Base-by-base conservation (phyloP, 2,797 vertebrate species). In the Lithobates pipiens region DNA sequence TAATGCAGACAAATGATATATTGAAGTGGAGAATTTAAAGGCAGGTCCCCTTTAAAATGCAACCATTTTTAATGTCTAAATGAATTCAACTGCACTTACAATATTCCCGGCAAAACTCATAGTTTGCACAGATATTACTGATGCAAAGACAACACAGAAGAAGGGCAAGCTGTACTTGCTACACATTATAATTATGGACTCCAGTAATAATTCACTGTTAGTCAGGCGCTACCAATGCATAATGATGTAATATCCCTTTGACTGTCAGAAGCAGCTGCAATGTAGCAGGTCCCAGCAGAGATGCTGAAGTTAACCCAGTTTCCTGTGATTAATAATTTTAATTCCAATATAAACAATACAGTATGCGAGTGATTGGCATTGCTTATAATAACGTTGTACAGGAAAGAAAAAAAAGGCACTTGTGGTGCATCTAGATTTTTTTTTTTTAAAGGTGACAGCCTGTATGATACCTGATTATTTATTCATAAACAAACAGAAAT, bases 291-390 rank as follows among this genome's bases (percentile, higher is more conserved):
- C 75, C 75, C 75, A 46, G 9, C 16, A 42, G 76, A 73, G 39
- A 46, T 18, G 42, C 73, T 21, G 44, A 65, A 32, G 71, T 67
- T 75, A 79, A 85, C 54, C n/a, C 27, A 74, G 70, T 50, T 80
- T 78, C 21, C 57, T 34, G 39, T 65, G 42, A 74, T 74, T 85
- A 68, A 54, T 85, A 32, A 67, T 75, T 79, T 39, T 74, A 78
- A 83, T 77, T 69, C 36, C 44, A 71, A 71, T 75, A 32, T 83
- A 65, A 39, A 34, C 63, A 42, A 46, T 29, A 29, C 27, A 77
- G 44, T 65, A 77, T 32, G 25, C 50, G 11, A 29, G 61, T 84
- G 36, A 61, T 63, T 32, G 44, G 54, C 32, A 18, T 21, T 10
- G 27, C 42, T 71, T 54, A 32, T 54, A 46, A 61, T 61, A 72